Base-by-base conservation (phyloP, 2,888 invertebrate genomes). In the Leptarthrus brevirostris region DNA sequence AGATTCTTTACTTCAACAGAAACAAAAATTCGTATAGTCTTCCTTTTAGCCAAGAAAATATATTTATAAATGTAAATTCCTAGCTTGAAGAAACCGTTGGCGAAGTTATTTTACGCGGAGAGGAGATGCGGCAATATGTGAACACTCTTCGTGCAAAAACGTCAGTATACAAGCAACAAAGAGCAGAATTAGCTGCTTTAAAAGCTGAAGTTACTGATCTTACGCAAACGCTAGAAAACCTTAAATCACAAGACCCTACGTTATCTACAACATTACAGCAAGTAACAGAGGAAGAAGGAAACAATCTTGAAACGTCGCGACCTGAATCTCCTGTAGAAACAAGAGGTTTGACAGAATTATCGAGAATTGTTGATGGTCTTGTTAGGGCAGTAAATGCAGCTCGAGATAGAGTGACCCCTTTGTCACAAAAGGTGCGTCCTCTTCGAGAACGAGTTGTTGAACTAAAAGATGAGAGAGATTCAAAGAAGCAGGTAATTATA, bases 111-210 rank as follows among this genome's bases (percentile, higher is more conserved):
- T 86, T 93, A 20, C 89, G 92, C 79, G 94, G 93, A 24, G 94
- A 94, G 76, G 93, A 95, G 85, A 90, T 95, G 81, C 94, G 95
- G 83, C 90, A 91, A 78, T 95, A 95, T 83, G 93, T 96, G 14
- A 91, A 91, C 80, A 91, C 92, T 78, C 85, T 96, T 76, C 89
- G 95, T 74, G 90, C 91, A 66, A 93, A 94, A 82, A 94, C 93
- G 81, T 90, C 91, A 5, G 86, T 91, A 8, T 95, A 95, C 84
- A 95, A 95, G 86, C 89, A 92, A 81, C 92, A 92, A 82, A 87
- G 93, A 79, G 88, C 91, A 58, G 92, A 93, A 82, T 86, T 94
- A 78, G 90, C 92, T 5, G 90, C 91, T 66, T 85, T 93, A 77
- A 49, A 88, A 85, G 91, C 93, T 0, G 95, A 96, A 84, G 88